Base-by-base conservation (phyloP, 92 coral and sea anemone genomes). In the Hydrozoanthus gracilis region DNA sequence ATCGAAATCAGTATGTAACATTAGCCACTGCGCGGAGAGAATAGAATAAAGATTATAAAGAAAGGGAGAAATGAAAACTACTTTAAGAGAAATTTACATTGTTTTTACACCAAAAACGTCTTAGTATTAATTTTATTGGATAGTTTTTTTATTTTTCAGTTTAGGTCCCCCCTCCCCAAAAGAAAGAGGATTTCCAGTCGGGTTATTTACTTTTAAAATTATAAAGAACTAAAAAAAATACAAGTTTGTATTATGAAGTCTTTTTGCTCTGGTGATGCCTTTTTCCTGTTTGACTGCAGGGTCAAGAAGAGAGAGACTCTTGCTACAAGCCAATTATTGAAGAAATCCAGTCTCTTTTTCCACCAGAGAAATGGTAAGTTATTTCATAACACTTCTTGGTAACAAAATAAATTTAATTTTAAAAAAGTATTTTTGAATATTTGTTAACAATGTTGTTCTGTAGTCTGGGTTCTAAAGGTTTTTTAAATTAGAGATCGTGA, bases 241-340 rank as follows among this genome's bases (percentile, higher is more conserved):
- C 14, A 61, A 5, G 5, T 2, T 61, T 61, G 3, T 13, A 16
- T 5, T 62, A 14, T 65, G 8, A 4, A 7, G 16, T 35, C 2
- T 45, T 44, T 47, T n/a, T 72, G 17, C n/a, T 72, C 65, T 17
- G 16, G 16, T 5, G 17, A 68, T 68, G 73, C 44, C 15, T 35
- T 79, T 79, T 46, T n/a, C 6, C 62, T 15, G 2, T 68, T 54
- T 61, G 3, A 13, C 75, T 2, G 9, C 71, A 94, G 95, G 99
- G 99, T 17, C 83, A 58, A 66, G 82, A 82, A 55, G 99, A 96
- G 87, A 76, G 99, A 78, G 91, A 95, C 68, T 93, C 95, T 47
- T 96, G 98, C 76, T 96, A 96, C 82, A 88, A 73, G 54, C 99
- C 98, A 72, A 96, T 96, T 50, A 82, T 95, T 77, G 93, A 96